A percentile compares a stretch with the other conserved stretches of the same genome.
These are phyloP conservation scores for Ailuropoda melanoleuca DNA, from an alignment of 2,113 vertebrate genomes.

Conservation along the genomic window DNA sequence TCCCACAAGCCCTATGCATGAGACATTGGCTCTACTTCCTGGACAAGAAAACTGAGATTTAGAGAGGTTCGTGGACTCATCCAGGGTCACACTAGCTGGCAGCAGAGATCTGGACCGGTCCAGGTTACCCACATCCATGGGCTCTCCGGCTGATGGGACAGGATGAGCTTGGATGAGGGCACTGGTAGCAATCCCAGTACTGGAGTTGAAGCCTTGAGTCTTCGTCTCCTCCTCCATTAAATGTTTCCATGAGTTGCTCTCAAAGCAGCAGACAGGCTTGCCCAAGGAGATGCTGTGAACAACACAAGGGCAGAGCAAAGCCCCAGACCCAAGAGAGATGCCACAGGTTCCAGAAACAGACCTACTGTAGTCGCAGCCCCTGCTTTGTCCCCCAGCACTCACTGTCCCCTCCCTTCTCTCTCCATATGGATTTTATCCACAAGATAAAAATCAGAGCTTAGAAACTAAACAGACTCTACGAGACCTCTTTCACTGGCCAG, in stretches of 20 bases:
- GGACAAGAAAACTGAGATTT: not conserved
- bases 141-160: not conserved
- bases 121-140: too few species aligned
- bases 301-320: not conserved
- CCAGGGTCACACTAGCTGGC: not conserved
- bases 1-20: not conserved
- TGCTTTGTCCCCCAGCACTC: not conserved
- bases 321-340: not conserved
- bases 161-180: not conserved
- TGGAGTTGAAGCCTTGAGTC: not conserved
- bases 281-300: not conserved
- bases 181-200: not conserved
- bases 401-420: not conserved
- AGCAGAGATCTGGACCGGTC: too few species aligned
- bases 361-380: accelerated
- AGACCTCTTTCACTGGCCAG: not conserved
- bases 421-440: slow-evolving; percentile 51
- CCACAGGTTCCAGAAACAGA: not conserved
- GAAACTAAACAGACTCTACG: not conserved
- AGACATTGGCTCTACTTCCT: not conserved
- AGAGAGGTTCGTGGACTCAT: not conserved
- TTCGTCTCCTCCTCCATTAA: not conserved
- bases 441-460: slow-evolving; percentile 61
- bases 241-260: not conserved
- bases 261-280: not conserved